phyloP scores from a whole-genome alignment of 2,888 invertebrate species.

The Dioctria rufipes region DNA sequence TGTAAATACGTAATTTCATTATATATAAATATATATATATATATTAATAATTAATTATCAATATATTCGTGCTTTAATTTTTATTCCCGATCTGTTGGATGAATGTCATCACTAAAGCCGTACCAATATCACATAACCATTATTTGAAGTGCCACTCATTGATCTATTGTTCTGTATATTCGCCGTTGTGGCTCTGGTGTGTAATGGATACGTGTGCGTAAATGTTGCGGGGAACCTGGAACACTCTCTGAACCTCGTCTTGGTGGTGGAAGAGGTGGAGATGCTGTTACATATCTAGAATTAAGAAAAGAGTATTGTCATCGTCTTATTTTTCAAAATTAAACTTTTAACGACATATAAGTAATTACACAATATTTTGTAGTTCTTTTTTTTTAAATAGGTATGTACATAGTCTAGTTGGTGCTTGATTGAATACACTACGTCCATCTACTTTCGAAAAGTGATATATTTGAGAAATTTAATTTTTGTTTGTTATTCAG shows the following conservation, averaged over 20 bases:
- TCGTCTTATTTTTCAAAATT: background rate
- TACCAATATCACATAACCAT: constrained; percentile 72
- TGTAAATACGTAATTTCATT: too few relatives aligned
- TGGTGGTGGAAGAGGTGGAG: constrained; percentile 71
- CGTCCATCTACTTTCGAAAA: too few relatives aligned
- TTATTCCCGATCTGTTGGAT: constrained; percentile 27
- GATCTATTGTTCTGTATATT: constrained; percentile 72
- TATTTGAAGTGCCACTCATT: constrained; percentile 72
- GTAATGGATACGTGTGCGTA: constrained; percentile 76
- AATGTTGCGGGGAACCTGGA: constrained; percentile 79
- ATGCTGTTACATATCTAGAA: constrained; percentile 72
- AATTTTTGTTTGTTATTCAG: too few relatives aligned
- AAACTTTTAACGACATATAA: background rate
- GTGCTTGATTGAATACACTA: too few relatives aligned
- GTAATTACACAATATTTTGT: too few relatives aligned
- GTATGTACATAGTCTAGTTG: too few relatives aligned
- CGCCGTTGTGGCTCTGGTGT: constrained; percentile 76
- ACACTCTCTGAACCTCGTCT: constrained; percentile 80
- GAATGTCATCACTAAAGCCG: constrained; percentile 67
- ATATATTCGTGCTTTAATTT: background rate
- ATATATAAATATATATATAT: too few relatives aligned
- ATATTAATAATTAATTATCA: too few relatives aligned
- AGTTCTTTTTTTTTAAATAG: too few relatives aligned
- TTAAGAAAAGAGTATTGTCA: background rate
- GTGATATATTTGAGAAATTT: too few relatives aligned